A percentile compares a stretch with the other conserved stretches of the same genome.
Evolutionary conservation across 2,888 invertebrate genomes (phyloP).

Genomic region (Omphaloscelis lunosa): DNA sequence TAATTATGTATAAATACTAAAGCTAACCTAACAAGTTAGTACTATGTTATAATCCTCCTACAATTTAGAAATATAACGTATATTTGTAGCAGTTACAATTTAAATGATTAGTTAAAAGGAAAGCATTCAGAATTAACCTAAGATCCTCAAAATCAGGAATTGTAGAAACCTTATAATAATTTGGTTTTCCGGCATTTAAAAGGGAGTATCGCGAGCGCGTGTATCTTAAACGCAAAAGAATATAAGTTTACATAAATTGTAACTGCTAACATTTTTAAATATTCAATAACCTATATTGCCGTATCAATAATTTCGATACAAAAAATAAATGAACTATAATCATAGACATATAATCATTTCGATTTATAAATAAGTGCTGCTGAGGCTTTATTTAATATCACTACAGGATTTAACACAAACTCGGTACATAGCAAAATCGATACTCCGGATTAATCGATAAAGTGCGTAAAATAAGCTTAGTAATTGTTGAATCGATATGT

Average conservation of each 20-base stretch:
- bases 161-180: neutral
- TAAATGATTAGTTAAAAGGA: neutral
- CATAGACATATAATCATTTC: conserved; percentile 34
- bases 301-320: conserved; percentile 58
- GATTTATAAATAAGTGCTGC: conserved; percentile 59
- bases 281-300: conserved; percentile 57
- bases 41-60: conserved; percentile 62
- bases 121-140: neutral
- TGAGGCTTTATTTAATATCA: conserved; percentile 37
- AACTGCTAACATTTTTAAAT: conserved; percentile 54
- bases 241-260: conserved; percentile 28
- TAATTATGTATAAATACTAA: conserved; percentile 67
- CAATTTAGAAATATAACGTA: conserved; percentile 65
- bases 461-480: conserved; percentile 10
- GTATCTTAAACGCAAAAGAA: neutral
- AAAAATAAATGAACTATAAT: conserved; percentile 41
- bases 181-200: neutral
- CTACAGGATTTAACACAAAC: conserved; percentile 39
- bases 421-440: conserved; percentile 15
- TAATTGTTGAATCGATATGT: conserved; percentile 49
- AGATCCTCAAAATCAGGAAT: neutral
- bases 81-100: conserved; percentile 52
- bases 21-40: conserved; percentile 68
- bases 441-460: conserved; percentile 25
- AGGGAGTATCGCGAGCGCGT: neutral